Base-by-base conservation (phyloP, 1,140 invertebrate genomes). In the Anoplophora glabripennis region DNA sequence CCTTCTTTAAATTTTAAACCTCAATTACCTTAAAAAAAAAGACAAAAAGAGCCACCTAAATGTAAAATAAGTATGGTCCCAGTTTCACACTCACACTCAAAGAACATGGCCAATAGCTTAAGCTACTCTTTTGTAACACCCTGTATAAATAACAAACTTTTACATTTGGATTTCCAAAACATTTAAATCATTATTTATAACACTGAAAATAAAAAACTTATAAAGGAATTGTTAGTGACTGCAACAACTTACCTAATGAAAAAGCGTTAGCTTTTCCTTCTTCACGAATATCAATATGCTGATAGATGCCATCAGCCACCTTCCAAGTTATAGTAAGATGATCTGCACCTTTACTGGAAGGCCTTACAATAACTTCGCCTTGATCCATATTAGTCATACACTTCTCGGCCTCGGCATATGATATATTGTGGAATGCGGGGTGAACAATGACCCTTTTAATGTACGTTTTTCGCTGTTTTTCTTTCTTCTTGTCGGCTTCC, bases 241-340 rank as follows among this genome's bases (percentile, higher is more conserved):
- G n/a, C n/a, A n/a, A n/a, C n/a, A n/a, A n/a, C n/a, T 28, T 35
- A 34, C 46, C 97, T 14, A 99, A 77, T 41, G 94, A 96, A 72
- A 99, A 99, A 0, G 89, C 89, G 74, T 99, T 98, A 69, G 94
- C 91, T 79, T 99, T 99, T 8, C 94, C 93, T 75, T 97, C 89
- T 78, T 99, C 98, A 18, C 86, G 79, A 0, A 99, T 87, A 73
- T 98, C 94, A 52, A 99, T 94, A 74, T 99, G 96, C 74, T 98
- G 94, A 72, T 92, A 92, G 57, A 99, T 90, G 11, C 88, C 88
- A 46, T 98, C 93, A 4, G 90, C 83, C 0, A 99, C 95, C 77
- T 99, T 99, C 97, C 96, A 99, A 0, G 96, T 98, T 0, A 98
- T 92, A 0, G 96, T 99, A 42, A 99, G 77, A 76, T 98, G 95